Evolutionary conservation across 2,888 invertebrate species (phyloP), one percentile per base, ranked within the genome.

Genomic region (Nomada goodeniana): DNA sequence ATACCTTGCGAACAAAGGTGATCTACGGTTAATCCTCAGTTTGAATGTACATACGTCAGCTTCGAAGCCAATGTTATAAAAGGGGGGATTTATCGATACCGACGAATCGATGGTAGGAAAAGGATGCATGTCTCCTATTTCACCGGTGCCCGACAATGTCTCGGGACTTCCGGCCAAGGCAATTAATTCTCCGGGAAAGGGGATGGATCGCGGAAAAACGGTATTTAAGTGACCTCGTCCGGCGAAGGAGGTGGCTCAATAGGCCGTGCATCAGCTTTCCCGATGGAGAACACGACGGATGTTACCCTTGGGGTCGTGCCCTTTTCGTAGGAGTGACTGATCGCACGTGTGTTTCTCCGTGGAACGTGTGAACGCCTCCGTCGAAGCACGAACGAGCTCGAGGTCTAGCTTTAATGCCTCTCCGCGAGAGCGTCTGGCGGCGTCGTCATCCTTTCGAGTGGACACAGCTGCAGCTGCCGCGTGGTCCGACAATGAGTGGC

Each of bases 391-490:
- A 59, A 60, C 67, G 63, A 55, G 67, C 52, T 60, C 57, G 57
- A 50, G 26, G 77, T 65, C 36, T 71, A 67, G 67, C 47, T 59
- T 79, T 82, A 68, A 82, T 80, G 73, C 1, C 47, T 85, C 80
- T 75, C 64, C 81, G 73, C 80, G 80, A 87, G 75, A 78, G 76
- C 71, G 69, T 86, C 87, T 76, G 76, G 76, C 69, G 76, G 79
- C 76, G 76, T 76, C 74, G 69, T 69, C 78, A 73, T 86, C 76
- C 60, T 78, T 71, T 83, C 70, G 75, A 83, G 70, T 80, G 83
- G 53, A 60, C 68, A 26, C 65, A 85, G 75, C 86, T 84, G 82
- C 72, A 52, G 65, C 50, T 36, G 44, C 76, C n/a, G 78, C 61
- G 77, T 74, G 55, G 67, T 47, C 55, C 42, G 61, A 68, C 69